Conservation (phyloP, 2,797 vertebrate genomes). For the Protonibea diacanthus region DNA sequence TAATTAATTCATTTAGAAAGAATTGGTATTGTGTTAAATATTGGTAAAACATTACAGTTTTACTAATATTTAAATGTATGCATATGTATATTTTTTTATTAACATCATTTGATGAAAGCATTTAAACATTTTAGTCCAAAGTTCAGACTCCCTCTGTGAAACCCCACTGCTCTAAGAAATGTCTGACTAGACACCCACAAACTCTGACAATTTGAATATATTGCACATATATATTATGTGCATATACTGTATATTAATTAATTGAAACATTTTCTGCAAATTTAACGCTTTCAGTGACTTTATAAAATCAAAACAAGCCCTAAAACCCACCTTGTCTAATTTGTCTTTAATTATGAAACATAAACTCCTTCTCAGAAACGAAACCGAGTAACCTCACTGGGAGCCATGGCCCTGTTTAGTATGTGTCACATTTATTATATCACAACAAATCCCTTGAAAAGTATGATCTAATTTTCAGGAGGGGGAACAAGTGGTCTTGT, state of each 20-base stretch:
- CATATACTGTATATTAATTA: not conserved
- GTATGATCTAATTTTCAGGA: not conserved
- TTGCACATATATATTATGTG: not conserved
- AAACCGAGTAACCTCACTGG: not conserved
- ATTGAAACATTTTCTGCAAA: not conserved
- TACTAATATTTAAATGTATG: not conserved
- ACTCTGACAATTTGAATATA: not conserved
- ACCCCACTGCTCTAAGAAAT: not conserved
- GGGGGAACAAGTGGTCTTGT: not conserved
- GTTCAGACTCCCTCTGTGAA: not conserved
- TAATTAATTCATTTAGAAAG: slow-evolving; percentile 7
- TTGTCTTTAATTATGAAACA: too few relatives aligned
- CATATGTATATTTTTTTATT: not conserved
- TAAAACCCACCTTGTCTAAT: too few relatives aligned
- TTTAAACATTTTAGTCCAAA: not conserved
- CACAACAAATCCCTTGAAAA: not conserved
- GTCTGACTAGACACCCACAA: not conserved
- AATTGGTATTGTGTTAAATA: not conserved
- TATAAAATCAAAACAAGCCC: too few relatives aligned
- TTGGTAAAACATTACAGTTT: too few relatives aligned
- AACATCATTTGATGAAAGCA: not conserved
- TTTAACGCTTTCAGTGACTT: too few relatives aligned
- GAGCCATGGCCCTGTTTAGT: not conserved
- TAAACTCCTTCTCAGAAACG: not conserved
- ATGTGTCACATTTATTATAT: not conserved